Evolutionary conservation across 2,888 invertebrate species (phyloP), one percentile per base, ranked within the genome.

Genomic region (Siphonodentalium dalli): DNA sequence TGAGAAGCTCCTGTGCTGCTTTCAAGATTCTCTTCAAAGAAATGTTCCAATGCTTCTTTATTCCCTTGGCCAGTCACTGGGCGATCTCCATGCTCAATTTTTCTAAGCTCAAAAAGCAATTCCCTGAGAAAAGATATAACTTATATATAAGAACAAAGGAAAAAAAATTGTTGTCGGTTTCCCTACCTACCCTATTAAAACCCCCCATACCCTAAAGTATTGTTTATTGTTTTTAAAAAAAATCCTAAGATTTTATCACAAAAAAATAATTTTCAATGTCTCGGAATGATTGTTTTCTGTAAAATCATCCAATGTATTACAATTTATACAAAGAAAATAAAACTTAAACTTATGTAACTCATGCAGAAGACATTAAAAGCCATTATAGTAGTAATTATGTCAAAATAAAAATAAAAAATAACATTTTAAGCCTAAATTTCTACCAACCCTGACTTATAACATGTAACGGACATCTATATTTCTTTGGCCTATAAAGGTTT

Each of bases 51-150:
- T 18, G 64, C 62, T 26, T 72, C 64, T 27, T 69, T 58, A 56
- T 70, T 52, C 3, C 54, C 64, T 40, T 69, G 73, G 5, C 78
- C 77, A 2, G 78, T 78, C 5, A 80, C 78, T 24, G 78, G 78
- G 23, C 74, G 58, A 31, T 75, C 72, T 28, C 74, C 74, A 46
- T 69, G 68, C 50, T 75, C 66, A 7, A 80, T 64, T 20, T 67
- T 56, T n/a, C 70, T 54, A 26, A 80, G 55, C 49, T 80, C 80
- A 65, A 66, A 73, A 67, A 75, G 69, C n/a, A 75, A 52, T 53
- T 80, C 78, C 61, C 77, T 77, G 66, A 38, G 63, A 64, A 39
- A 37, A 27, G 29, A 18, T 42, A 6, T 27, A 28, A 27, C n/a
- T 24, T 6, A n/a, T 28, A 20, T 26, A 8, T 15, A 8, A 27